Base-by-base conservation (phyloP, 2,888 invertebrate genomes). In the Galeopsomyia nigrocyanea region DNA sequence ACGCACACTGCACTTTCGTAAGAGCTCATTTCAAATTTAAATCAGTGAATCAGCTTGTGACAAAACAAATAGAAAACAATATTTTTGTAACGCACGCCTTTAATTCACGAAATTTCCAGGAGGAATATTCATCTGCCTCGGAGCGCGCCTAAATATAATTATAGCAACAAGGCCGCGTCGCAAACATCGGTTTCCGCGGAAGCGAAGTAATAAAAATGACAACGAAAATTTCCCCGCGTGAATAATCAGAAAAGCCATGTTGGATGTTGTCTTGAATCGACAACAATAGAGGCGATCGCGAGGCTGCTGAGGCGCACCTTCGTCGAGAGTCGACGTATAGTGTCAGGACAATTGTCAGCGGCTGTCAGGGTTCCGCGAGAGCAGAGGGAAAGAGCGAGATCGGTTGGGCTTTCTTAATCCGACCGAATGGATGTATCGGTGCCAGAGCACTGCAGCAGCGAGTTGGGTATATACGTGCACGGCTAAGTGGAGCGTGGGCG, bases 261-360 rank as follows among this genome's bases (percentile, higher is more conserved):
- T 14, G 51, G 21, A 58, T 39, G 19, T 26, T 3, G 26, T 26
- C 26, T n/a, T 26, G 26, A 3, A 26, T 26, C 26, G 26, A 26
- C 26, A 26, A 26, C 26, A 26, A 7, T 17, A n/a, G 46, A 61
- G 19, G 47, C 21, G 60, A 26, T 26, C 26, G 19, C 26, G 19
- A 57, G 13, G n/a, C 22, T 9, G 19, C n/a, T 19, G 26, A 55
- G 70, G n/a, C 60, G 65, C 71, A 53, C 47, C 70, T 58, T 51
- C 13, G 22, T 39, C 31, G 17, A 39, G 39, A 39, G 39, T 14
- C 57, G 39, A n/a, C n/a, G n/a, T n/a, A n/a, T 31, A 63, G 62
- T 57, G 62, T 57, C 71, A 51, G 62, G 62, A 61, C 67, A 62
- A 71, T 71, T 71, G 71, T 71, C 71, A 71, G 57, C 71, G 66